These are phyloP conservation scores for Listrodromus nycthemerus DNA, from an alignment of 2,888 invertebrate genomes.

Conservation along the genomic window DNA sequence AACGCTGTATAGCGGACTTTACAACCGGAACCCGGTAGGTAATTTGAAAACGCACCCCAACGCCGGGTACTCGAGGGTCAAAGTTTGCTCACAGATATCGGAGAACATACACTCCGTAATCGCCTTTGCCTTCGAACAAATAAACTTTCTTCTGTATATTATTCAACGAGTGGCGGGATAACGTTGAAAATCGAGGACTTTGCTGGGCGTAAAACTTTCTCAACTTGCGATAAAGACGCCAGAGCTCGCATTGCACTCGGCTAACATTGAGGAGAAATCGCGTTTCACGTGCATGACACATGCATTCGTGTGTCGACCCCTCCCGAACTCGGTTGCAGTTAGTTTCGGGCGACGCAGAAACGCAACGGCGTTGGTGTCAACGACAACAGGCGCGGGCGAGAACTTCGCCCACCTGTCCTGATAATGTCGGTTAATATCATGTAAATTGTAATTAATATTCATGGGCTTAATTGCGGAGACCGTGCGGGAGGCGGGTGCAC, in stretches of 20 bases:
- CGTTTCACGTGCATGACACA: conserved; percentile 64
- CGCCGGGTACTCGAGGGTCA: conserved; percentile 29
- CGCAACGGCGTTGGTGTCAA: conserved; percentile 66
- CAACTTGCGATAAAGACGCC: neutral
- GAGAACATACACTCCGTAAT: neutral
- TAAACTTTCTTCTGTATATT: neutral
- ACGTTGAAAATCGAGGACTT: neutral
- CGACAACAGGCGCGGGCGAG: conserved; percentile 74
- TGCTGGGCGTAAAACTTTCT: neutral
- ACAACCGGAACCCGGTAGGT: conserved; percentile 35
- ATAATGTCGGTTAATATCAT: conserved; percentile 83
- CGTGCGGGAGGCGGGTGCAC: conserved; percentile 60
- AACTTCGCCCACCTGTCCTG: conserved; percentile 80
- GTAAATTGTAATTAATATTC: conserved; percentile 84
- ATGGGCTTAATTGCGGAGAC: conserved; percentile 79
- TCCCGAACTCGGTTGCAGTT: conserved; percentile 51
- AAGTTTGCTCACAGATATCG: conserved; percentile 26
- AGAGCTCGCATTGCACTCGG: conserved; percentile 4
- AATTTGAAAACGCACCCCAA: conserved; percentile 41
- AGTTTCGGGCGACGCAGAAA: conserved; percentile 41
- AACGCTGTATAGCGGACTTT: conserved; percentile 20
- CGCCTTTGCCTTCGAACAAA: neutral
- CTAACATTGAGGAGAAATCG: conserved; percentile 33
- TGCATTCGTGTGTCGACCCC: conserved; percentile 18
- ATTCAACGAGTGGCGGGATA: conserved; percentile 4